phyloP scores from a whole-genome alignment of 2,888 invertebrate species.

The Apomyelois bistriatella region DNA sequence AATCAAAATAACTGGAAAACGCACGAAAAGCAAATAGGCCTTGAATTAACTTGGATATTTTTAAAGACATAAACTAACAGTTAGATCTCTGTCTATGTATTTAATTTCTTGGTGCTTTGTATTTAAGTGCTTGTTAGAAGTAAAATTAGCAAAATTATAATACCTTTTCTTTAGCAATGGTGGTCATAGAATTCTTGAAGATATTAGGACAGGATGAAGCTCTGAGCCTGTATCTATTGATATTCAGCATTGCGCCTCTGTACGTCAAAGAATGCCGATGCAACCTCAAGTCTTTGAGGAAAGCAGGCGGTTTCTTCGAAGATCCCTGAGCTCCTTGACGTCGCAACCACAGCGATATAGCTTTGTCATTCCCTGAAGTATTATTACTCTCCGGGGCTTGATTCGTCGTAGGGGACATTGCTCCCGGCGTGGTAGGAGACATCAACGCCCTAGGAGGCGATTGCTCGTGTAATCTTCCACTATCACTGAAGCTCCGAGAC shows the following conservation, averaged over 20 bases:
- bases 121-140: background rate
- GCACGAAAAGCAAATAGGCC: too few species aligned
- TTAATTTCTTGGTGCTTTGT: too few species aligned
- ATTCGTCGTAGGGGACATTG: conserved; percentile 45
- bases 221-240: conserved; percentile 87
- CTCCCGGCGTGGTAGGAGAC: conserved; percentile 47
- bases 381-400: conserved; percentile 35
- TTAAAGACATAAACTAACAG: too few species aligned
- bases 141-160: conserved; percentile 20
- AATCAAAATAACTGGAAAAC: too few species aligned
- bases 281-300: conserved; percentile 85
- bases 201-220: conserved; percentile 96
- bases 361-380: conserved; percentile 55
- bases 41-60: too few species aligned
- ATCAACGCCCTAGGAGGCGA: conserved; percentile 54
- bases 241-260: conserved; percentile 91
- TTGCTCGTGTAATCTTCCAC: conserved; percentile 64
- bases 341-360: conserved; percentile 78
- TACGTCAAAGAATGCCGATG: conserved; percentile 90
- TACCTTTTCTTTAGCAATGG: conserved; percentile 88
- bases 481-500: conserved; percentile 87
- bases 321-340: conserved; percentile 61
- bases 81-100: too few species aligned
- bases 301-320: conserved; percentile 81
- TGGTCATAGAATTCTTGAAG: conserved; percentile 91